Evolutionary conservation across 2,797 vertebrate species (phyloP).

Genomic region (Gouania willdenowi): DNA sequence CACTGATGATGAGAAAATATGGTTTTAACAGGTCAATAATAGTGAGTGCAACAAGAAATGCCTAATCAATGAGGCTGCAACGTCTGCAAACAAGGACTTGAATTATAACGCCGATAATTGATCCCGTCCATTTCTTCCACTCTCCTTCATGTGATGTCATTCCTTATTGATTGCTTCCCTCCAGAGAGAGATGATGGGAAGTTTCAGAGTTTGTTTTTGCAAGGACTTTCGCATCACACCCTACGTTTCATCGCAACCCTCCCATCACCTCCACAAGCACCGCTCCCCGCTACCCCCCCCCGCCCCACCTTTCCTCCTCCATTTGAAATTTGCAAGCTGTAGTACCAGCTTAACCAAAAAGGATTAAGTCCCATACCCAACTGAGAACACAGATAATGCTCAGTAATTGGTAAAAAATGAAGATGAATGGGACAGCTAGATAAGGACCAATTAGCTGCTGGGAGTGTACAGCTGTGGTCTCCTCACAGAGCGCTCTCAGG

Average conservation of each 20-base stretch:
- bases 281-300: constrained; percentile 36
- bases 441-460: constrained; percentile 99
- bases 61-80: constrained; percentile 76
- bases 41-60: constrained; percentile 69
- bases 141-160: constrained; percentile 68
- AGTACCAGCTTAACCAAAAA: constrained; percentile 99
- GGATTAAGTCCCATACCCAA: constrained; percentile 99
- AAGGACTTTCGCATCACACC: constrained; percentile 84
- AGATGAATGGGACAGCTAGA: constrained; percentile 99
- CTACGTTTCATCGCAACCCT: not conserved
- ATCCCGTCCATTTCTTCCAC: constrained; percentile 58
- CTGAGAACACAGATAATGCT: constrained; percentile 99
- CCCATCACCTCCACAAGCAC: not conserved
- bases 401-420: constrained; percentile 99
- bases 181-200: constrained; percentile 68
- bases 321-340: constrained; percentile 98
- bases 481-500: constrained; percentile 96
- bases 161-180: constrained; percentile 66
- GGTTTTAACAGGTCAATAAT: constrained; percentile 81
- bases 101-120: constrained; percentile 81
- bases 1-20: constrained; percentile 78
- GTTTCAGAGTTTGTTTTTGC: constrained; percentile 84
- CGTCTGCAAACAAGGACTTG: constrained; percentile 80
- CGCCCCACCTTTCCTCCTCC: constrained; percentile 63
- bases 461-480: constrained; percentile 99